These are phyloP conservation scores for Physeter macrocephalus DNA, from an alignment of 2,113 vertebrate genomes.

Conservation along the genomic window DNA sequence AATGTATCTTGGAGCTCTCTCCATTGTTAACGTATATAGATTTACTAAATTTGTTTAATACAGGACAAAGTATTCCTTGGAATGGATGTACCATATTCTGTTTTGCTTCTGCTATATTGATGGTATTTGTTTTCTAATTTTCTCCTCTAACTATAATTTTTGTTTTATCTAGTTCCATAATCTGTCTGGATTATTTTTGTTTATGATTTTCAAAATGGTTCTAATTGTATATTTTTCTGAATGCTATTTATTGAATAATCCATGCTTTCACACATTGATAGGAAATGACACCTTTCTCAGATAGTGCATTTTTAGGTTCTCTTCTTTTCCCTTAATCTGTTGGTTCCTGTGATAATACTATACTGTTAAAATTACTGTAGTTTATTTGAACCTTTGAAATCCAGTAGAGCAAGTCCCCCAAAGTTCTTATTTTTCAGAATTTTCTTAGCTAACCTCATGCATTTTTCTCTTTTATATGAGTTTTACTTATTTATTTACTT, in stretches of 20 bases:
- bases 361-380: not conserved
- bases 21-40: not conserved
- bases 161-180: not conserved
- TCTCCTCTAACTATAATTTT: not conserved
- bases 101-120: not conserved
- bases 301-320: not conserved
- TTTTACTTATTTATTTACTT: not conserved
- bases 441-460: not conserved
- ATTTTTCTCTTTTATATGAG: not conserved
- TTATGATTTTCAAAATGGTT: not conserved
- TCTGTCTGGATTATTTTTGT: not conserved
- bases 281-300: not conserved
- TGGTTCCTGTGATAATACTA: not conserved
- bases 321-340: not conserved
- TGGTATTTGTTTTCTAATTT: not conserved
- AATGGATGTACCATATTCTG: not conserved
- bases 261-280: not conserved
- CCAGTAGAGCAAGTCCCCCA: not conserved
- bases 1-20: not conserved
- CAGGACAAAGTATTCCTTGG: not conserved
- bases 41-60: not conserved
- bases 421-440: not conserved
- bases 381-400: not conserved
- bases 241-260: not conserved
- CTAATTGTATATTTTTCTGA: not conserved